These are phyloP conservation scores for Drosophila micromelanica DNA, from an alignment of 1,140 invertebrate species.

Conservation along the genomic window DNA sequence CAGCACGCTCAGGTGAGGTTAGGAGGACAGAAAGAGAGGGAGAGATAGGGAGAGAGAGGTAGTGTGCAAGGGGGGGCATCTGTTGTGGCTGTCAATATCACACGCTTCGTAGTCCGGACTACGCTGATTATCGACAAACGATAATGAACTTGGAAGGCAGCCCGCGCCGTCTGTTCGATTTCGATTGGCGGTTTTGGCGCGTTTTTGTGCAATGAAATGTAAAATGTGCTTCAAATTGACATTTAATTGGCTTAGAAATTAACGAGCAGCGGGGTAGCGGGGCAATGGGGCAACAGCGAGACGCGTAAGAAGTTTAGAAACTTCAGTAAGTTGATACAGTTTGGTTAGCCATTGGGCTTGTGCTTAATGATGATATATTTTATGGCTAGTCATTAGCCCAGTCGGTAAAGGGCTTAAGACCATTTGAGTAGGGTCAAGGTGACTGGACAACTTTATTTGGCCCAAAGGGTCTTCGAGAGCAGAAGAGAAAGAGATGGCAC, in stretches of 20 bases:
- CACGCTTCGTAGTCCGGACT: constrained; percentile 27
- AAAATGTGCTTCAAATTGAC: constrained; percentile 71
- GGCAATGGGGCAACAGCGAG: neutral
- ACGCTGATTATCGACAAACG: constrained; percentile 59
- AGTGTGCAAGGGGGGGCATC: constrained; percentile 3
- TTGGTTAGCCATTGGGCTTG: constrained; percentile 15
- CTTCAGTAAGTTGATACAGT: constrained; percentile 58
- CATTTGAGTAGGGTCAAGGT: constrained; percentile 61
- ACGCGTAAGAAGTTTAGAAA: constrained; percentile 17
- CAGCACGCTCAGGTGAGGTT: constrained; percentile 20
- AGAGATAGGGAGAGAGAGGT: neutral
- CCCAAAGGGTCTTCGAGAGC: constrained; percentile 16
- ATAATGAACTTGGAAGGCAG: constrained; percentile 71
- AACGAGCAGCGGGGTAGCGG: neutral
- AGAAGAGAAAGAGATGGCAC: neutral
- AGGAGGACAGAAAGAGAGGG: neutral
- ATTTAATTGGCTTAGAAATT: constrained; percentile 66
- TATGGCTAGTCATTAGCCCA: constrained; percentile 60
- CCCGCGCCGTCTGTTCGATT: constrained; percentile 22
- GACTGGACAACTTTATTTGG: constrained; percentile 48
- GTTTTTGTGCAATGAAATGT: constrained; percentile 73
- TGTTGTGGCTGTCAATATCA: constrained; percentile 72
- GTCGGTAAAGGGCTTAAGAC: constrained; percentile 28
- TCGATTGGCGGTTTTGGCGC: constrained; percentile 48
- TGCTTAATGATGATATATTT: constrained; percentile 73